Evolutionary conservation across 2,113 vertebrate species (phyloP).

Genomic region (Damaliscus lunatus): DNA sequence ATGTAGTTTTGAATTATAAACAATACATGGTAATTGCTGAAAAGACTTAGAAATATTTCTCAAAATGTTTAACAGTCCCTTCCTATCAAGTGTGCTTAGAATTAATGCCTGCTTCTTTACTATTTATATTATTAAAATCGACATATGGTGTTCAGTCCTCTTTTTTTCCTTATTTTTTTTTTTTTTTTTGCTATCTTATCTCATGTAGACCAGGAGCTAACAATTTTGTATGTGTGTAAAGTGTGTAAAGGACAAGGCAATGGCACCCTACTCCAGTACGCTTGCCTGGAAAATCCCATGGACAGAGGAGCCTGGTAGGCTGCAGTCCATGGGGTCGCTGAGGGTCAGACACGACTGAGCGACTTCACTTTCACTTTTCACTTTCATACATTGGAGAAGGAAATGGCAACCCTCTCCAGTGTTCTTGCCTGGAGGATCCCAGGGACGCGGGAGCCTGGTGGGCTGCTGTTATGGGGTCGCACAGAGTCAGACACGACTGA

Average conservation of each 20-base stretch:
- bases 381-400: too few relatives aligned
- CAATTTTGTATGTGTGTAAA: not conserved
- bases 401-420: too few relatives aligned
- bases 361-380: too few relatives aligned
- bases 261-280: too few relatives aligned
- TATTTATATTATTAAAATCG: conserved; percentile 72
- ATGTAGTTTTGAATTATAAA: conserved; percentile 66
- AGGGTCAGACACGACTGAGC: too few relatives aligned
- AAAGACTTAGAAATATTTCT: conserved; percentile 57
- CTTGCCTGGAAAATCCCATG: too few relatives aligned
- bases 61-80: conserved; percentile 66
- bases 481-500: too few relatives aligned
- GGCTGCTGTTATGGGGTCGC: too few relatives aligned
- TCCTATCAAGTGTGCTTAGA: conserved; percentile 63
- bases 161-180: conserved; percentile 24
- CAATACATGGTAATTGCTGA: conserved; percentile 38
- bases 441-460: too few relatives aligned
- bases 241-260: not conserved
- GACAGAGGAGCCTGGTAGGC: too few relatives aligned
- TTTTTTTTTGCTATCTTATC: not conserved
- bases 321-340: too few relatives aligned
- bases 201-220: not conserved
- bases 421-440: too few relatives aligned
- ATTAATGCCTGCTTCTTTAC: conserved; percentile 76
- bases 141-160: conserved; percentile 67